phyloP scores from a whole-genome alignment of 2,797 vertebrate genomes.

The Xenopus petersii region DNA sequence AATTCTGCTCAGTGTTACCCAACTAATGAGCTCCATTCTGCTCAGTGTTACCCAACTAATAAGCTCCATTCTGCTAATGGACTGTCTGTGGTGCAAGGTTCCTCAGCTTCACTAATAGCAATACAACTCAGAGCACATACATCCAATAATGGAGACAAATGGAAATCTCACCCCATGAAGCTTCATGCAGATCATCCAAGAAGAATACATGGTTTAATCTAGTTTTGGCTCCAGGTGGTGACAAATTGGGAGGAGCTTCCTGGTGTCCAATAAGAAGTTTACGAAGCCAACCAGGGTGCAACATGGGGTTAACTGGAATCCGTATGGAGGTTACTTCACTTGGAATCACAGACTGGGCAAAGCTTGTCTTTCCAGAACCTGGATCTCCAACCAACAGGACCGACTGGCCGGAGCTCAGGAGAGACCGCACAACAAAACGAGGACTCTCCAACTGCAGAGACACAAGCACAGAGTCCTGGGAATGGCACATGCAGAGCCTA shows the following conservation, averaged over 20 bases:
- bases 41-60: no score
- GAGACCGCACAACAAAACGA: slow-evolving; percentile 66
- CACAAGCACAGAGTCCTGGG: not conserved
- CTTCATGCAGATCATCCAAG: slow-evolving; percentile 62
- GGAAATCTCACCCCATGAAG: slow-evolving; percentile 50
- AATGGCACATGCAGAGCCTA: not conserved
- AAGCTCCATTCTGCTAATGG: no score
- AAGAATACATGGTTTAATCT: slow-evolving; percentile 56
- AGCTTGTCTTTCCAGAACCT: slow-evolving; percentile 72
- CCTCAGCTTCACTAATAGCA: no score
- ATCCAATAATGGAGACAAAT: not conserved
- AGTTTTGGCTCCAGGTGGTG: slow-evolving; percentile 48
- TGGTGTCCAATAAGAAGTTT: slow-evolving; percentile 54
- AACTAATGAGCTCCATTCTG: no score
- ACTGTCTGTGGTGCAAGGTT: no score
- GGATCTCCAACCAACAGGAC: slow-evolving; percentile 74
- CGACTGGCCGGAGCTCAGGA: slow-evolving; percentile 69
- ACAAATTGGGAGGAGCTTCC: slow-evolving; percentile 52
- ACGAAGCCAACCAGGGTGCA: slow-evolving; percentile 62
- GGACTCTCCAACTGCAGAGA: slow-evolving; percentile 64
- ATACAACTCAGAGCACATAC: no score
- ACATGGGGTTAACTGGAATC: slow-evolving; percentile 58
- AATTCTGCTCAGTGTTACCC: no score
- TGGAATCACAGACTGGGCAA: slow-evolving; percentile 66
- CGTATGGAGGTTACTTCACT: slow-evolving; percentile 58